Conservation (phyloP, 2,888 invertebrate species). For the Agelastica alni region DNA sequence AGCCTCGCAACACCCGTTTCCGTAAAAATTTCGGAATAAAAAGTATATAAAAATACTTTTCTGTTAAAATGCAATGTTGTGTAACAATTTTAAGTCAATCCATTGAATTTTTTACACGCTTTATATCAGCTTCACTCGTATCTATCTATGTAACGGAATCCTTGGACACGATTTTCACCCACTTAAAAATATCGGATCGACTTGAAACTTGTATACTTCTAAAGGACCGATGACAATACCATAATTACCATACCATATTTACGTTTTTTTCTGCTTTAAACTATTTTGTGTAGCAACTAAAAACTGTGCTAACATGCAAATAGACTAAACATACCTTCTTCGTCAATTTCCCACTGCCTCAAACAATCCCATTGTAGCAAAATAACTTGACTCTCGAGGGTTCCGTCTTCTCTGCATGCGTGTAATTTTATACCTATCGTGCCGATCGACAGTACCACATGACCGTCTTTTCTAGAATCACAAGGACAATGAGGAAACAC, state of each 20-base stretch:
- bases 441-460: constrained; percentile 66
- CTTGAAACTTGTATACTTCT: no score
- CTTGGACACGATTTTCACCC: no score
- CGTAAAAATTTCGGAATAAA: no score
- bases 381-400: constrained; percentile 74
- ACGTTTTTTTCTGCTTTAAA: not conserved
- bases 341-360: constrained; percentile 85
- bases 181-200: no score
- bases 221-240: not conserved
- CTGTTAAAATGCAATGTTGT: no score
- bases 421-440: constrained; percentile 74
- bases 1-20: no score
- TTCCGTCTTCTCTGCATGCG: constrained; percentile 83
- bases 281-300: not conserved
- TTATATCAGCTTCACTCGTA: no score
- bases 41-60: no score
- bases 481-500: constrained; percentile 94
- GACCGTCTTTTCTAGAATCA: constrained; percentile 87
- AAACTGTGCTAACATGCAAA: not conserved
- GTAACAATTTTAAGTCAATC: no score
- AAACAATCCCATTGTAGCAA: constrained; percentile 85
- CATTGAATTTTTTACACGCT: no score
- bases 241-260: not conserved
- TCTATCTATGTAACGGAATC: no score
- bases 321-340: constrained; percentile 70